Base-by-base conservation (phyloP, 2,113 vertebrate species). In the Rhinopomastus cyanomelas region DNA sequence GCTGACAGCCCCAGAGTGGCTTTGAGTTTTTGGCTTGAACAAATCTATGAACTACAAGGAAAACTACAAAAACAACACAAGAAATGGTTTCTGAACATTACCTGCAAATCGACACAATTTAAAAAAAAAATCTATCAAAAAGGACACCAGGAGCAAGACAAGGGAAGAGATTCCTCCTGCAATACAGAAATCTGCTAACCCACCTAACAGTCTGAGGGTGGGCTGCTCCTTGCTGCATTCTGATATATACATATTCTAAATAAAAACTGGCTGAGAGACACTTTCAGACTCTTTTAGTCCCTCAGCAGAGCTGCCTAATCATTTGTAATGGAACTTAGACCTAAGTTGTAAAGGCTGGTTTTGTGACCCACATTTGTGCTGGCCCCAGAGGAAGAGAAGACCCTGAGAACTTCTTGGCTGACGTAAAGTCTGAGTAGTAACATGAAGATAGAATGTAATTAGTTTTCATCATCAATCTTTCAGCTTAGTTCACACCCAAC, bases 11-110 rank as follows among this genome's bases (percentile, higher is more conserved):
- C 60, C 88, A 22, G 84, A 91, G 88, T 86, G 83, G 81, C 86
- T 95, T 81, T 51, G 88, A 91, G 91, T 51, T 91, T 91, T 91
- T 78, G 73, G 82, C 90, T 90, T 90, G 86, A 86, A 88, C 69
- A 90, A 75, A 91, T 75, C 88, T 75, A 83, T 89, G 74, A 86
- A 39, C 81, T 91, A 91, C 86, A 81, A 90, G 83, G 66, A 86
- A 95, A 90, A 91, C 74, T 81, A 84, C 83, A 91, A 88, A 83
- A 80, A 44, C 78, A 81, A 79, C 61, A 95, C 81, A 89, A 84
- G 32, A 66, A 85, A 84, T 16, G 21, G 34, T 82, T 93, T 85
- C 59, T 80, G 81, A 82, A 76, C 5, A 52, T 61, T 87, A 83
- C 80, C 83, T 86, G 74, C 21, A 75, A 91, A 90, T 60, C 46